These are phyloP conservation scores for Stomatorhinus walkeri DNA, from an alignment of 2,797 vertebrate species.

Conservation along the genomic window DNA sequence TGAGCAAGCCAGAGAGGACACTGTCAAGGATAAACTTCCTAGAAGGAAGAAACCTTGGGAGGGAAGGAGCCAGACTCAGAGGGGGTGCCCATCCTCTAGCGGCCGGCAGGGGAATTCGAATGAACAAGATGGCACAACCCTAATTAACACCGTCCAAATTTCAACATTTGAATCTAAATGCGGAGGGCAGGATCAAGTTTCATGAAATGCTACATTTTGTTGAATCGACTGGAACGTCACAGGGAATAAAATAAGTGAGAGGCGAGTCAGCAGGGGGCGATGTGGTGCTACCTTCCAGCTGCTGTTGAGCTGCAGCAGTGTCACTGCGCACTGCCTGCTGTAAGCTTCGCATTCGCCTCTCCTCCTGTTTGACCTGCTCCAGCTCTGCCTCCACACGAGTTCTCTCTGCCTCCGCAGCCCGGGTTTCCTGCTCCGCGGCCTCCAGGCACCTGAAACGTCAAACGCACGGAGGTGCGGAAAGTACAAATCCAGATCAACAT, in stretches of 20 bases:
- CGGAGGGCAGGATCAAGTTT: neutral
- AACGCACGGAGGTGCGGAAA: neutral
- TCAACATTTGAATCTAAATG: neutral
- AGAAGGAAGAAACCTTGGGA: neutral
- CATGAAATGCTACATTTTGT: neutral
- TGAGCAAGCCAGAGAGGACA: neutral
- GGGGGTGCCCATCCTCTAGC: neutral
- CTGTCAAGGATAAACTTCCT: neutral
- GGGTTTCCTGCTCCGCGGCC: conserved; percentile 50
- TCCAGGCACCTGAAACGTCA: conserved; percentile 50
- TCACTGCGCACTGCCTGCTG: conserved; percentile 50
- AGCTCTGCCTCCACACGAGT: conserved; percentile 50
- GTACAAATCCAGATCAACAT: neutral
- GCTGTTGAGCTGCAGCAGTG: conserved; percentile 36
- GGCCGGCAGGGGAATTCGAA: neutral
- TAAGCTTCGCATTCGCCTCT: conserved; percentile 44
- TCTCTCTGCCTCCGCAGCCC: conserved; percentile 38
- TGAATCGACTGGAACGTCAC: neutral
- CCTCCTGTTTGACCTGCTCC: conserved; percentile 53
- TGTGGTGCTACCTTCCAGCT: conserved; percentile 51
- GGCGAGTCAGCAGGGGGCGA: neutral
- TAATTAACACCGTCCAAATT: neutral
- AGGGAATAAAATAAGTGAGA: neutral
- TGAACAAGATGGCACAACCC: neutral
- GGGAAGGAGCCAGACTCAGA: neutral